Evolutionary conservation across 2,888 invertebrate genomes (phyloP).

Genomic region (Melanotus villosus): DNA sequence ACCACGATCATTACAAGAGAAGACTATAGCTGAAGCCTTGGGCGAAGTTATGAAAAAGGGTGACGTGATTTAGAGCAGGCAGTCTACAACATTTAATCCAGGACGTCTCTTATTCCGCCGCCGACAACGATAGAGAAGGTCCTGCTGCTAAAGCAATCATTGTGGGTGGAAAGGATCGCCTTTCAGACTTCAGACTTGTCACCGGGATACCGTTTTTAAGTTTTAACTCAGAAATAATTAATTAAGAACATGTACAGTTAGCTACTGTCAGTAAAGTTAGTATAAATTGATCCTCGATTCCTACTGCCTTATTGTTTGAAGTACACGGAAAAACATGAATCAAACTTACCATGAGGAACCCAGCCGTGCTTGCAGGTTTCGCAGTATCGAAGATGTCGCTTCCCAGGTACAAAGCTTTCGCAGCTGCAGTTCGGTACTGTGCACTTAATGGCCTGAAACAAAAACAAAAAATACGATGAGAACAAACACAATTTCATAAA

Average conservation of each 20-base stretch:
- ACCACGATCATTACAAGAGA: constrained; percentile 10
- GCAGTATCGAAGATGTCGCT: constrained; percentile 77
- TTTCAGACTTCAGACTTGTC: constrained; percentile 16
- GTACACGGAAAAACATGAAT: constrained; percentile 18
- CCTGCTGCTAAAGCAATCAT: constrained; percentile 18
- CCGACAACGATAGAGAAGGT: constrained; percentile 26
- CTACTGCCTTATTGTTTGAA: neutral
- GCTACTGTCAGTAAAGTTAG: neutral
- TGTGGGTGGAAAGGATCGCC: constrained; percentile 17
- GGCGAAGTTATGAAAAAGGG: constrained; percentile 48
- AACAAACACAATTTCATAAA: neutral
- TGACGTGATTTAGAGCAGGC: constrained; percentile 51
- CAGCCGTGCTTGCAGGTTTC: constrained; percentile 81
- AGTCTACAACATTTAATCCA: constrained; percentile 40
- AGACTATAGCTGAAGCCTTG: constrained; percentile 29
- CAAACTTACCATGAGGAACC: constrained; percentile 81
- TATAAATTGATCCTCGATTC: constrained; percentile 1
- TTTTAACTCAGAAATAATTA: constrained; percentile 3
- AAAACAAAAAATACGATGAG: constrained; percentile 48
- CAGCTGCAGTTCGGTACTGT: constrained; percentile 77
- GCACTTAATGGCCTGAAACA: constrained; percentile 76
- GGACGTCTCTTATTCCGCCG: constrained; percentile 32
- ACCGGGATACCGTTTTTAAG: neutral
- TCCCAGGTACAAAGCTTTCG: constrained; percentile 80
- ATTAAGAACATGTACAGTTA: neutral